Base-by-base conservation (phyloP, 2,113 vertebrate genomes). In the Cnemophilus loriae region DNA sequence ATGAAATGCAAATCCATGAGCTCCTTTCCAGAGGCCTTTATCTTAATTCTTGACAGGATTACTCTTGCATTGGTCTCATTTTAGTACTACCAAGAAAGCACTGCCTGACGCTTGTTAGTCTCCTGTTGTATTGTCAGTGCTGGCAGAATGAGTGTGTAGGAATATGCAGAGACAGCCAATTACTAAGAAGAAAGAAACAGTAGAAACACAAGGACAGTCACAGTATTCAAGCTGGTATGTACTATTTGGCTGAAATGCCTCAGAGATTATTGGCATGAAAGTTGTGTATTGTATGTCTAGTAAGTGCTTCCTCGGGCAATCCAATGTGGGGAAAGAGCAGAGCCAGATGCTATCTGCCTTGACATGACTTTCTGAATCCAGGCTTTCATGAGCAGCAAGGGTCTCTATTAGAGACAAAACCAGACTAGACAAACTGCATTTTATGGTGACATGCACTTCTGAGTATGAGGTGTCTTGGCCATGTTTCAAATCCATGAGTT, bases 211-310 rank as follows among this genome's bases (percentile, higher is more conserved):
- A 92, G 55, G 61, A 70, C 5, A 3, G 67, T 63, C 87, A n/a
- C n/a, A 87, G 89, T 87, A 50, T 90, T 94, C 56, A 78, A 69
- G 42, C 63, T 50, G 23, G 95, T 49, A 74, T 96, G 76, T 75
- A 33, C 84, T 88, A 39, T 75, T 93, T 93, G 91, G 39, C 81
- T 69, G 81, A 94, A 96, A 85, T 91, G 57, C 49, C 39, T 96
- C 28, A 61, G 56, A 87, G 68, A 78, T 91, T 19, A 71, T 68
- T 84, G 76, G 75, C 49, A 65, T 91, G 79, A 92, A 96, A 95
- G 82, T 88, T 95, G 57, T 79, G 69, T 49, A 75, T 95, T 88
- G 93, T 95, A 60, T 80, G 83, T 85, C 37, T 90, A 60, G 63
- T 59, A 67, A 94, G 63, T 64, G 75, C 71, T 79, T 97, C 90